Evolutionary conservation across 2,888 invertebrate species (phyloP), one percentile per base, ranked within the genome.

Genomic region (Cryptosula pallasiana): DNA sequence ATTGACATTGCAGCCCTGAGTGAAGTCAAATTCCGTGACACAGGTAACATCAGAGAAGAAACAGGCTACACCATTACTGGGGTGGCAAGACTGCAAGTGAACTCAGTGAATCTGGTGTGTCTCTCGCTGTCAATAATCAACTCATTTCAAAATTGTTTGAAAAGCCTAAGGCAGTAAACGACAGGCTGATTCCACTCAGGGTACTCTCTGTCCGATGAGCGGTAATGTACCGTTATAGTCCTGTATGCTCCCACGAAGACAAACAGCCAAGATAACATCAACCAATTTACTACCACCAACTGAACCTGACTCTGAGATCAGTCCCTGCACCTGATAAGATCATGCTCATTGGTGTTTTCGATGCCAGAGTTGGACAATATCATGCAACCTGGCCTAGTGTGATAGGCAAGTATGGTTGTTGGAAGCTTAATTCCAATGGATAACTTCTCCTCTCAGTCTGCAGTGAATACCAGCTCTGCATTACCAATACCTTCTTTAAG

Each of bases 351-450:
- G 9, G 72, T 23, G 71, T 69, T 35, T 73, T 74, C 45, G 72
- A 72, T 54, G 71, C 73, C 35, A 45, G 71, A 34, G 73, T 74
- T 3, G 73, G 73, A 3, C 54, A 23, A 27, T 35, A 74, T 35
- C 35, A 32, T 69, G 1, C 29, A 2, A 23, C 55, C 35, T 73
- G 72, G 72, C 35, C 72, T 3, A 55, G 71, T 25, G 71, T 73
- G 45, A n/a, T 73, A n/a, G 72, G 54, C 9, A 63, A 32, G 63
- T 34, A 25, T 63, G n/a, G 63, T 32, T 63, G 55, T 34, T 20
- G 72, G 29, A 72, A 69, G 29, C 34, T 63, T n/a, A 72, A 72
- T 69, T 29, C 63, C 35, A 72, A 72, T 35, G 35, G 72, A 1
- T 23, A 57, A 27, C 69, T 72, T n/a, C 29, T 72, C 25, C 72